Conservation (phyloP, 2,888 invertebrate genomes). For the Thysanoteuthis rhombus region DNA sequence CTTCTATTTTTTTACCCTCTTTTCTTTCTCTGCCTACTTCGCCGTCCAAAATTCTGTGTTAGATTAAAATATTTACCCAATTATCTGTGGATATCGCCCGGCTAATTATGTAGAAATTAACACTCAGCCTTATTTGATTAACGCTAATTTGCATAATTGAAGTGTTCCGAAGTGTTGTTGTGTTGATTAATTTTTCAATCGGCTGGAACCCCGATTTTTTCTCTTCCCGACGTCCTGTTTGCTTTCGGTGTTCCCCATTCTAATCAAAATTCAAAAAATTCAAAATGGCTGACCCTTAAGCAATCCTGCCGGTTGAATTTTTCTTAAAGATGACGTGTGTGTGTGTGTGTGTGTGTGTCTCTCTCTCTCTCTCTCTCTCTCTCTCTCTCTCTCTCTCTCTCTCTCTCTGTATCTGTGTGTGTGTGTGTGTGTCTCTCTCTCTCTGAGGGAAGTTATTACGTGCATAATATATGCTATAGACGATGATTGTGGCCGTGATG, state of each 20-base stretch:
- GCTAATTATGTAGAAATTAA: conserved; percentile 12
- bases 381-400: too few relatives aligned
- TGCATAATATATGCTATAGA: too few relatives aligned
- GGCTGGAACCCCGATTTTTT: neutral
- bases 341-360: too few relatives aligned
- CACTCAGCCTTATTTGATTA: conserved; percentile 12
- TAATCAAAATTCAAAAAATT: neutral
- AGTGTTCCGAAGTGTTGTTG: neutral
- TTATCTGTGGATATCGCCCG: neutral
- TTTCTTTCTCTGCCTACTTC: too few relatives aligned
- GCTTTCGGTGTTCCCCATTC: neutral
- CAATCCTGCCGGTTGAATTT: neutral
- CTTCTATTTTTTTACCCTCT: neutral
- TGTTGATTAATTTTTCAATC: conserved; percentile 12
- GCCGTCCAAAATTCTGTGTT: neutral
- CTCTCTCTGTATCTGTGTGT: too few relatives aligned
- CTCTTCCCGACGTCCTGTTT: neutral
- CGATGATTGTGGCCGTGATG: too few relatives aligned
- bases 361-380: too few relatives aligned
- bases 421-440: too few relatives aligned
- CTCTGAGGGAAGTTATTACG: too few relatives aligned
- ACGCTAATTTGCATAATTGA: conserved; percentile 12
- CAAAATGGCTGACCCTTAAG: neutral
- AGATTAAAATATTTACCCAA: neutral
- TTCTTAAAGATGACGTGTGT: neutral